Evolutionary conservation across 2,888 invertebrate genomes (phyloP), one percentile per base, ranked within the genome.

Genomic region (Nomada goodeniana): DNA sequence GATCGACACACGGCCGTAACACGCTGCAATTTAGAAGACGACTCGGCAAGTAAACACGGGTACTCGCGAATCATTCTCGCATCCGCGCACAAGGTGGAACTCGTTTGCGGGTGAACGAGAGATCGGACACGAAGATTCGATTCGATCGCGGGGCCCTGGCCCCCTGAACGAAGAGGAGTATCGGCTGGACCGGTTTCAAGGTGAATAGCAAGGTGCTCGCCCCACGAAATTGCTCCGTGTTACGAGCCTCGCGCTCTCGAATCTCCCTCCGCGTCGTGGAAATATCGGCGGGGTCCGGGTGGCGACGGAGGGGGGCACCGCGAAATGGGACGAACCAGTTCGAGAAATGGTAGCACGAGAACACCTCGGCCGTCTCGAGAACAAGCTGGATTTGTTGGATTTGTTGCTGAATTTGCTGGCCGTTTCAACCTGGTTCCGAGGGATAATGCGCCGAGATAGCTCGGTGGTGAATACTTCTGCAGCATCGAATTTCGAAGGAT

Each of bases 11-110:
- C 84, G 73, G 81, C 71, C 86, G 81, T 87, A 87, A 88, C 84
- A 85, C 85, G 89, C 83, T 84, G 87, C 86, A 89, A 89, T 88
- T 87, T 89, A 87, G 83, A 86, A 86, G 89, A 88, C 87, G 86
- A 89, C 87, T 87, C 68, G 86, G 78, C 89, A 84, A 85, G 87
- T 88, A 88, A 88, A 89, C 87, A 87, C 79, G 79, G 81, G 74
- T 82, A 87, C 79, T 83, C 87, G 88, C 88, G 87, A 85, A 87
- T 88, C 85, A 88, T 86, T 86, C 88, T 85, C 88, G 83, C 82
- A 77, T 83, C 85, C 83, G 82, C 84, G 84, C 83, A 70, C 76
- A 76, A 71, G 84, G 77, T 86, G 83, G 85, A 89, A 89, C 90
- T 88, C 86, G 89, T 89, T 88, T 84, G 82, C 89, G 86, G 82